These are phyloP conservation scores for Noctilio leporinus DNA, from an alignment of 2,113 vertebrate species.

Conservation along the genomic window DNA sequence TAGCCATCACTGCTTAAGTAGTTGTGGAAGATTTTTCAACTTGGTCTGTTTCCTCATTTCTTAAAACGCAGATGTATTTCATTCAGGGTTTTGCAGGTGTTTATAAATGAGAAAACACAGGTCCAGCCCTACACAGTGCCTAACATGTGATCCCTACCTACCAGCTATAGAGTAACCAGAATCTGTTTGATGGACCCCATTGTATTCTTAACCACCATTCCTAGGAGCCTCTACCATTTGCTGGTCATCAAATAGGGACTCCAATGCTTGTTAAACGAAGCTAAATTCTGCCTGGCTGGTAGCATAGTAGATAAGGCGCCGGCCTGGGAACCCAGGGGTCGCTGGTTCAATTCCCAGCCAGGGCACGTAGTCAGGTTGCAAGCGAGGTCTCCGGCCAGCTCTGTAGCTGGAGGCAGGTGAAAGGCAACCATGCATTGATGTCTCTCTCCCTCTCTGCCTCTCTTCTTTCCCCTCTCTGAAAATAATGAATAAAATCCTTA, in stretches of 20 bases:
- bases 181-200: background rate
- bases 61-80: background rate
- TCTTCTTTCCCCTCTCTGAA: too few species aligned
- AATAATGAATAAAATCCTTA: too few species aligned
- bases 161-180: fast-evolving
- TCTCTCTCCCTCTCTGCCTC: too few species aligned
- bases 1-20: fast-evolving
- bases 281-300: background rate
- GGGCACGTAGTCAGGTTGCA: too few species aligned
- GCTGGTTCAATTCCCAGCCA: too few species aligned
- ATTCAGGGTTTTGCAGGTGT: background rate
- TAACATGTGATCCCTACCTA: background rate
- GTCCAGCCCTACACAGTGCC: background rate
- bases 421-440: too few species aligned
- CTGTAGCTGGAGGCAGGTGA: too few species aligned
- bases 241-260: background rate
- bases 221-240: background rate
- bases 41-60: background rate
- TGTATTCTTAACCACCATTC: background rate
- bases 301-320: too few species aligned
- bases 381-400: too few species aligned
- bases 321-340: too few species aligned
- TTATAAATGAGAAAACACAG: background rate
- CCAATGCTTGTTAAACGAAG: background rate
- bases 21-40: background rate